These are phyloP conservation scores for Circaetus gallicus DNA, from an alignment of 2,113 vertebrate species.

Conservation along the genomic window DNA sequence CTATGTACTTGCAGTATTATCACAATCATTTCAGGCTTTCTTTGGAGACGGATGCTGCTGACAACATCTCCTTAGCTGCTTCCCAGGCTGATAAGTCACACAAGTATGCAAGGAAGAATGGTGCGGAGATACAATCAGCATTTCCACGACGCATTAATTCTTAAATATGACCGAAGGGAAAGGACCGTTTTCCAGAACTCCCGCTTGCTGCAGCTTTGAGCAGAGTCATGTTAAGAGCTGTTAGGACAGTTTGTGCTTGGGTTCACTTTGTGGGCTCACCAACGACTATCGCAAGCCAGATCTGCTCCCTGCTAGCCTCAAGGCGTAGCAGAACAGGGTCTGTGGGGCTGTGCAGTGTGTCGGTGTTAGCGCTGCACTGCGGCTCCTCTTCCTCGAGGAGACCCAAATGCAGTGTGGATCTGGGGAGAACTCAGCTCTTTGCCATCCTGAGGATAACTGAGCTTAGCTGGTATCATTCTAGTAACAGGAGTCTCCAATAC, in stretches of 20 bases:
- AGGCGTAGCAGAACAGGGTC: not conserved
- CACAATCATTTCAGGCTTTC: not conserved
- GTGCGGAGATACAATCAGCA: not conserved
- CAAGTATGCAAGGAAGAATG: not conserved
- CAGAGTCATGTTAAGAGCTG: not conserved
- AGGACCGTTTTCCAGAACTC: not conserved
- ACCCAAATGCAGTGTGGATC: fast-evolving
- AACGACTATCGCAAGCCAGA: fast-evolving
- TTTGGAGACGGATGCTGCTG: not conserved
- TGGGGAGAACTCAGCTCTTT: not conserved
- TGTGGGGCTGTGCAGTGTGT: not conserved
- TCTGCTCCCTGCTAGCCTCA: not conserved
- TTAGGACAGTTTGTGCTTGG: not conserved
- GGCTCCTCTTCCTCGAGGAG: not conserved
- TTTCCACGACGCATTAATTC: not conserved
- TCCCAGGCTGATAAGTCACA: constrained; percentile 50
- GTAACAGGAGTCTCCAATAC: not conserved
- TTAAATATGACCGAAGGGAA: not conserved
- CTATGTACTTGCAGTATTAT: not conserved
- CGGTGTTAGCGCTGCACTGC: fast-evolving
- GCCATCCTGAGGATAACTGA: not conserved
- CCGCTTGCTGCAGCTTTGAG: not conserved
- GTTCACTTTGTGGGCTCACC: not conserved
- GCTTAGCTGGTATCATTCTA: not conserved
- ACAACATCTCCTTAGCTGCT: constrained; percentile 44